Evolutionary conservation across 2,888 invertebrate genomes (phyloP), one percentile per base, ranked within the genome.

Genomic region (Suillia variegata): DNA sequence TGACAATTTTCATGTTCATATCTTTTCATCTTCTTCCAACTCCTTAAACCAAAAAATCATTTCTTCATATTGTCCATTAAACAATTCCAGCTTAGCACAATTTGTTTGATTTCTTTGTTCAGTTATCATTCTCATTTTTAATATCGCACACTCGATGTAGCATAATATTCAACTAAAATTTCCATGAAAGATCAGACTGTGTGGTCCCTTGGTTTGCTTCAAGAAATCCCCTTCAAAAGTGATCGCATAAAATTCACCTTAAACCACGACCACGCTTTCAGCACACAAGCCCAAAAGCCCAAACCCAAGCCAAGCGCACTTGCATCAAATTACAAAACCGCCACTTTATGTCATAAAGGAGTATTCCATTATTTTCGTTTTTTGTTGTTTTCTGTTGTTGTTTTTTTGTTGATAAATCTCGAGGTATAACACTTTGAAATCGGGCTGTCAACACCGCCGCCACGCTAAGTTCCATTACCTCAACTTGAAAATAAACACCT

Each of bases 401-500:
- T 12, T 31, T 12, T 31, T n/a, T n/a, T n/a, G n/a, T n/a, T n/a
- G n/a, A n/a, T n/a, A n/a, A n/a, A n/a, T n/a, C n/a, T 6, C 31
- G 31, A 31, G 31, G 31, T 38, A 38, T 38, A 50, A 55, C 42
- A 15, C 59, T 59, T 54, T 55, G 59, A 59, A 55, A 51, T 55
- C 22, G 20, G 51, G 17, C 38, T 55, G 60, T 54, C 56, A 61
- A 56, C 58, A 56, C 54, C 53, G 52, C 51, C n/a, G n/a, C n/a
- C n/a, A n/a, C n/a, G n/a, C 62, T 49, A 51, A 58, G 64, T 59
- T 67, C 66, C 66, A 70, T 70, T 67, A 70, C 71, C 68, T 66
- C 67, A 63, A 65, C 68, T 69, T 67, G 68, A 67, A 72, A 70
- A 65, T 70, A 71, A 70, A 68, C 71, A 70, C 71, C 72, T 66